Base-by-base conservation (phyloP, 35 echinoderm and acorn worm species). In the Acanthaster planci region DNA sequence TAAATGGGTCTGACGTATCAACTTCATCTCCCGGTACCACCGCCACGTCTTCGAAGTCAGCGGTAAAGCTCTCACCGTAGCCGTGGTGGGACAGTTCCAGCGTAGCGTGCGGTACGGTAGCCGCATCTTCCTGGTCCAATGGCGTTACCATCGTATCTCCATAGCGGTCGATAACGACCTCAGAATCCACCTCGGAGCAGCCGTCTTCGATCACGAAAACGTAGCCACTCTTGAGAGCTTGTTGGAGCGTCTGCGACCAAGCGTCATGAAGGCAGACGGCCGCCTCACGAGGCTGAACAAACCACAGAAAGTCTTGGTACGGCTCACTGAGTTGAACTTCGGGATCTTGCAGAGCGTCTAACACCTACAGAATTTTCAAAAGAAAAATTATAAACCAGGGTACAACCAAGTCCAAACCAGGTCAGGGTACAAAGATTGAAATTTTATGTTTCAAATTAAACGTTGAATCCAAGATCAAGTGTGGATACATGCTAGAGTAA, bases 281-380 rank as follows among this genome's bases (percentile, higher is more conserved):
- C 37, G 96, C 96, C 26, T 99, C 96, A 7, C 88, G 67, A 7
- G 96, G 96, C 78, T 99, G 88, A 6, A 99, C 51, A 55, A 99
- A 99, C 96, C 96, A 99, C 34, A 89, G 80, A 52, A 99, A 93
- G 56, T 90, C 67, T 21, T 93, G 72, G 29, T 89, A 83, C 36
- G 55, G 39, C 34, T 83, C 79, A 1, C 77, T 87, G 7, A 97
- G 84, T 16, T 68, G 60, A 19, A 91, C 80, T 23, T 76, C 58
- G 16, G 87, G 77, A 47, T 97, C 94, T n/a, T 86, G 34, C 10
- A 92, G 51, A 37, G 94, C 87, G 30, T 87, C 84, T 37, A 77
- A 87, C 23, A 81, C 79, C 90, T 87, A 64, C 42, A 47, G 4
- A n/a, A n/a, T n/a, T n/a, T n/a, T n/a, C n/a, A n/a, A n/a, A n/a